Evolutionary conservation across 2,113 vertebrate genomes (phyloP).

Genomic region (Callospermophilus lateralis): DNA sequence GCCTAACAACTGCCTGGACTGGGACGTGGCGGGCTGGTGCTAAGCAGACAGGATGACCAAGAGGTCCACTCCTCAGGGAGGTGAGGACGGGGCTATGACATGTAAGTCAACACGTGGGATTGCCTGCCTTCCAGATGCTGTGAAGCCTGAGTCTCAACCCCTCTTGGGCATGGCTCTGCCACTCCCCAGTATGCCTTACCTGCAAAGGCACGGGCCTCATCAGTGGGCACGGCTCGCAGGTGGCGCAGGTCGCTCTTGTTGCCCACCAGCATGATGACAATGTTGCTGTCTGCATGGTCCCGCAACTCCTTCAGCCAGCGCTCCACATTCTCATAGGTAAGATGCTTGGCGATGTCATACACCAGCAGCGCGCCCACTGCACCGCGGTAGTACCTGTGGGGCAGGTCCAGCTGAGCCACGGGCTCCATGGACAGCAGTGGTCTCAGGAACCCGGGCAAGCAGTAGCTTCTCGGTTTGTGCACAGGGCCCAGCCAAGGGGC

Average conservation of each 20-base stretch:
- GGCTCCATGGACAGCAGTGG: rapidly evolving
- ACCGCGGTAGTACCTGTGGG: slow-evolving; percentile 94
- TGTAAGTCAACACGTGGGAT: background rate
- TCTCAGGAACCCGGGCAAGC: background rate
- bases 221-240: slow-evolving; percentile 95
- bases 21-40: background rate
- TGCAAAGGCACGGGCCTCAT: slow-evolving; percentile 95
- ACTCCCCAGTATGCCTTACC: slow-evolving; percentile 84
- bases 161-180: rapidly evolving
- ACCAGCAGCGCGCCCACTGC: slow-evolving; percentile 96
- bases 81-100: background rate
- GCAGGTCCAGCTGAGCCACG: background rate
- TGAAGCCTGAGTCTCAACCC: background rate
- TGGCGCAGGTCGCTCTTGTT: slow-evolving; percentile 98
- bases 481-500: background rate
- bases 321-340: slow-evolving; percentile 97
- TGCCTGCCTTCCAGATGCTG: background rate
- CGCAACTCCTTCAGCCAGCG: slow-evolving; percentile 99
- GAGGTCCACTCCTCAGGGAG: background rate
- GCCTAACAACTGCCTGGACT: background rate
- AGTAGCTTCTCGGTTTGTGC: background rate
- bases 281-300: slow-evolving; percentile 98
- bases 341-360: slow-evolving; percentile 98
- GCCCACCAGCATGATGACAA: slow-evolving; percentile 98
- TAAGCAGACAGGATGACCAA: no score